Base-by-base conservation (phyloP, 1,140 invertebrate species). In the Stratiolaelaps scimitus region DNA sequence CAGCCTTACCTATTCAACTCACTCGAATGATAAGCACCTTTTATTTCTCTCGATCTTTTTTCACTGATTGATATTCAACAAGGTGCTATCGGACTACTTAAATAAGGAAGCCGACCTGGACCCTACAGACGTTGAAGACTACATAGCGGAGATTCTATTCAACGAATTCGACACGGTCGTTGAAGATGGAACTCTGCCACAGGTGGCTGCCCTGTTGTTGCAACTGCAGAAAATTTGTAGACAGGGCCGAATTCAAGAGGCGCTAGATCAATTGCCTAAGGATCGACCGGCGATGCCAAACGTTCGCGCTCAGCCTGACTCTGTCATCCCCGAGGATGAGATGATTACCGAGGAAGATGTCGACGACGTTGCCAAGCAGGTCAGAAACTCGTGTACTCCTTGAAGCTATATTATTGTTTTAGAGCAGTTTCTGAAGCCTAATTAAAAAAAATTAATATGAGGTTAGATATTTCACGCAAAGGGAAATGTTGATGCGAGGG, bases 141-240 rank as follows among this genome's bases (percentile, higher is more conserved):
- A 23, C 23, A 20, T 60, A 26, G 53, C 26, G 23, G 53, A 60
- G 23, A 60, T 60, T 4, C 23, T 60, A 29, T 26, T 29, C 20
- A 34, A 60, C 15, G 53, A 60, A 29, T 60, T 60, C 10, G 53
- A 60, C 34, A 60, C 23, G n/a, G 13, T 23, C 53, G 34, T 60
- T 1, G 53, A 60, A 15, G 53, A 60, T 26, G 53, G 53, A 23
- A 60, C 53, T 17, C 15, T 60, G 17, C 53, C 34, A 19, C 53
- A 17, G 53, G 15, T 60, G 1, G 53, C 53, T 2, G 15, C 23
- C 2, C 17, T 60, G 10, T 29, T 60, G 53, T 17, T 23, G 26
- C 26, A 60, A 29, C 53, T 60, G 15, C 15, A 26, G 2, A 60
- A 60, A 26, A 26, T 60, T 1, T 60, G 53, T 34, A 17, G 26